Percentiles rank a stretch among this genome's conserved stretches.
Conservation (phyloP, 2,888 invertebrate genomes). For the Tinea semifulvella region DNA sequence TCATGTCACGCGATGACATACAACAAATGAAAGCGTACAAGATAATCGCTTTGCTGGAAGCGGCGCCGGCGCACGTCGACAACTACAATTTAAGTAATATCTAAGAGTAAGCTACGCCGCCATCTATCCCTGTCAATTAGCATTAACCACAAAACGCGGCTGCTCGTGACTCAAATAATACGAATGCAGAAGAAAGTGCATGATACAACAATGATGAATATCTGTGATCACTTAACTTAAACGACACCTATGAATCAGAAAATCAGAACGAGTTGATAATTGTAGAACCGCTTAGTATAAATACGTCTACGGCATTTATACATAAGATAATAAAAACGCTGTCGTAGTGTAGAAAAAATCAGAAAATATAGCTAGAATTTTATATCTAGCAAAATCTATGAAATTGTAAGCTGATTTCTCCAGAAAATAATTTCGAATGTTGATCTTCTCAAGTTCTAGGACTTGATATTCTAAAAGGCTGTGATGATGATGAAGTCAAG, state of each 20-base stretch:
- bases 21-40: not conserved
- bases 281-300: no score
- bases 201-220: constrained; percentile 11
- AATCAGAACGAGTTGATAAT: not conserved
- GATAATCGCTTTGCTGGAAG: constrained; percentile 5
- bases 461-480: no score
- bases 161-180: constrained; percentile 34
- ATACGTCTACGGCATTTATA: no score
- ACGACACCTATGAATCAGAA: constrained; percentile 2
- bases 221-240: constrained; percentile 7
- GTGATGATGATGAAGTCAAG: no score
- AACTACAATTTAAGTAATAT: constrained; percentile 14
- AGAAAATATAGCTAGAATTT: no score
- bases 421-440: no score
- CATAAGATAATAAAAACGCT: no score
- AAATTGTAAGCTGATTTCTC: no score
- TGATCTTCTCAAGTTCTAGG: no score
- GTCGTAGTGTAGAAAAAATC: no score
- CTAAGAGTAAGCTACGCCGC: constrained; percentile 23
- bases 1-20: constrained; percentile 3
- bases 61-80: constrained; percentile 9
- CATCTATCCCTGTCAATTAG: constrained; percentile 52
- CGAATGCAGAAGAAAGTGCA: constrained; percentile 8
- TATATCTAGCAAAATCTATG: no score
- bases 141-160: constrained; percentile 31